Base-by-base conservation (phyloP, 2,797 vertebrate species). In the Florisuga fusca region DNA sequence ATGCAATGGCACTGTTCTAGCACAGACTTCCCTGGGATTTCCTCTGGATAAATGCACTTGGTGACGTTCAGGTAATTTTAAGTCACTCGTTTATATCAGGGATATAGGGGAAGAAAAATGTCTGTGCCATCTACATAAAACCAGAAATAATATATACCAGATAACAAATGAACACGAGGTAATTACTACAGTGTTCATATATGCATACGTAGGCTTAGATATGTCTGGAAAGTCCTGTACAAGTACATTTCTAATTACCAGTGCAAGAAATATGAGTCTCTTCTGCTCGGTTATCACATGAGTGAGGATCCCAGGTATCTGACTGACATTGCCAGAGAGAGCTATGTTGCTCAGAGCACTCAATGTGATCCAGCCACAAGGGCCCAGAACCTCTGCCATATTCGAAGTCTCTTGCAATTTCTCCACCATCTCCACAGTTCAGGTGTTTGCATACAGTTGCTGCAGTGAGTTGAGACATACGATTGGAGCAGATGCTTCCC, bases 401-500 rank as follows among this genome's bases (percentile, higher is more conserved):
- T 20, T 46, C 25, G 34, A 95, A 90, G 45, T 93, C 73, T 0
- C 2, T 8, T 8, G n/a, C 74, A 1, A 96, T 96, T 84, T 72
- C 77, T 26, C 93, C 96, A 21, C 3, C 13, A 0, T 93, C 91
- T 23, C 94, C 94, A 0, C 96, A 97, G 57, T 78, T 80, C 79
- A 97, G 71, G 7, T 97, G 96, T 69, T 91, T 96, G 91, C 96
- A 97, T 6, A 95, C 53, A 11, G 89, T 93, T 29, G 2, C 9
- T 45, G 92, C 95, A 0, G 95, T 91, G 53, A 87, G 17, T 55
- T 87, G 91, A 68, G 96, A 90, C 96, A 97, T 95, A 38, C 0
- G 51, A 6, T 96, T 96, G 74, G 95, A 96, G 41, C 97, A 98
- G 48, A 98, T 6, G 33, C 96, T 97, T 3, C 97, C 97, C 97